phyloP scores from a whole-genome alignment of 2,797 vertebrate genomes.

The Zenarchopterus dispar region DNA sequence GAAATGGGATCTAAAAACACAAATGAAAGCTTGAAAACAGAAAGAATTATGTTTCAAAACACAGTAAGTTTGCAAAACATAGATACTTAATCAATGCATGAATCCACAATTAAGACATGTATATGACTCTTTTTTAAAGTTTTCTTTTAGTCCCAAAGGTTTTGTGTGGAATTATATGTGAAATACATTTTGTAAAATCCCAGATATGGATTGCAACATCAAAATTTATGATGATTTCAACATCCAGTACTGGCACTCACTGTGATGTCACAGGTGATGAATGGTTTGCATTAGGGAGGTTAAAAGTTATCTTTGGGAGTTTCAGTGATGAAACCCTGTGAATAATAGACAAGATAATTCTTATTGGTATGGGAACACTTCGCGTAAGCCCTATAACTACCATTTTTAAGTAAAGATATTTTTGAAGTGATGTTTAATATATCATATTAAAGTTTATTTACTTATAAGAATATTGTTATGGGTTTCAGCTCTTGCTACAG shows the following conservation, averaged over 20 bases:
- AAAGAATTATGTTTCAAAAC: conserved; percentile 6
- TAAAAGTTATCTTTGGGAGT: not conserved
- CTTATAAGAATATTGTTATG: no score
- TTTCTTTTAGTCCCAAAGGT: not conserved
- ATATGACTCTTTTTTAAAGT: not conserved
- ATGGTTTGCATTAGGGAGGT: not conserved
- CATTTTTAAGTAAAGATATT: no score
- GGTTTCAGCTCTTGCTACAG: no score
- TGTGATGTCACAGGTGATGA: not conserved
- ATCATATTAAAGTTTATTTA: no score
- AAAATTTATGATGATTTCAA: not conserved
- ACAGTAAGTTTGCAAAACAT: not conserved
- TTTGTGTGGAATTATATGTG: not conserved
- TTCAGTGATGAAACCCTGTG: not conserved
- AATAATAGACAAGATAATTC: not conserved
- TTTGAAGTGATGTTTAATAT: no score
- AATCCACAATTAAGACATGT: not conserved
- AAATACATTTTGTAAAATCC: no score
- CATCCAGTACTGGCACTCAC: no score
- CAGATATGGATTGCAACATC: no score
- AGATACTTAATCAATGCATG: not conserved
- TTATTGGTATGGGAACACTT: not conserved
- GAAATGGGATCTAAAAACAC: conserved; percentile 30
- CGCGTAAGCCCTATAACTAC: no score
- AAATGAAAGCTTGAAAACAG: conserved; percentile 24